phyloP scores from a whole-genome alignment of 2,797 vertebrate species.

The Acrossocheilus wenchowensis region DNA sequence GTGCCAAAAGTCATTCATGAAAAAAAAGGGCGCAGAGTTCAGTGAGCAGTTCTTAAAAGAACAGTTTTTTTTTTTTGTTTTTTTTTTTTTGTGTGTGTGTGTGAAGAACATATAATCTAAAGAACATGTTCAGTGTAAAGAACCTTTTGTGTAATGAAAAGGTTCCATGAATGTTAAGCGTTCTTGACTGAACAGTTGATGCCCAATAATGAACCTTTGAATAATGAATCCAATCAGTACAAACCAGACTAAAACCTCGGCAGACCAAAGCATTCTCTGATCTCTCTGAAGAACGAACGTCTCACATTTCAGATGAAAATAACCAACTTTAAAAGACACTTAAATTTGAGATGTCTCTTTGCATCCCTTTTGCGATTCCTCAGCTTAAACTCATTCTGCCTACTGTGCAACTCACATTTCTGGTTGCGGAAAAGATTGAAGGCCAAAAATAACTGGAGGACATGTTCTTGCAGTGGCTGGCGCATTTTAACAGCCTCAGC shows the following conservation, averaged over 20 bases:
- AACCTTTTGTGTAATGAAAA: background rate
- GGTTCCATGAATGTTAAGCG: background rate
- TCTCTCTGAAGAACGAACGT: background rate
- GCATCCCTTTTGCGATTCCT: constrained; percentile 11
- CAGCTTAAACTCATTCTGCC: constrained; percentile 16
- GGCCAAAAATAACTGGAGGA: constrained; percentile 19
- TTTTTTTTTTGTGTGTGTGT: background rate
- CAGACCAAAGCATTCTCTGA: background rate
- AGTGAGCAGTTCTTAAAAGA: too few relatives aligned
- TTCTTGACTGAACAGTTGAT: background rate
- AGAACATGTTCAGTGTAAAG: background rate
- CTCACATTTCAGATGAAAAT: constrained; percentile 1
- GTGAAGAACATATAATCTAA: background rate
- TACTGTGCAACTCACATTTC: constrained; percentile 28
- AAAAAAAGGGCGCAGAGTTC: background rate
- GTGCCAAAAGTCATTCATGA: too few relatives aligned
- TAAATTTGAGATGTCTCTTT: background rate
- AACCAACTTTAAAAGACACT: background rate
- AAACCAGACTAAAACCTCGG: background rate
- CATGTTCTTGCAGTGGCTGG: constrained; percentile 1
- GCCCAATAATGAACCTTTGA: background rate
- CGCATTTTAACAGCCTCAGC: constrained; percentile 12
- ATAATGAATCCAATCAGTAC: background rate
- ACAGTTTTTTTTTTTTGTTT: background rate
- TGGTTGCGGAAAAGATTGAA: constrained; percentile 30